phyloP scores from a whole-genome alignment of 1,140 invertebrate genomes.

The Drosophila parabipectinata region DNA sequence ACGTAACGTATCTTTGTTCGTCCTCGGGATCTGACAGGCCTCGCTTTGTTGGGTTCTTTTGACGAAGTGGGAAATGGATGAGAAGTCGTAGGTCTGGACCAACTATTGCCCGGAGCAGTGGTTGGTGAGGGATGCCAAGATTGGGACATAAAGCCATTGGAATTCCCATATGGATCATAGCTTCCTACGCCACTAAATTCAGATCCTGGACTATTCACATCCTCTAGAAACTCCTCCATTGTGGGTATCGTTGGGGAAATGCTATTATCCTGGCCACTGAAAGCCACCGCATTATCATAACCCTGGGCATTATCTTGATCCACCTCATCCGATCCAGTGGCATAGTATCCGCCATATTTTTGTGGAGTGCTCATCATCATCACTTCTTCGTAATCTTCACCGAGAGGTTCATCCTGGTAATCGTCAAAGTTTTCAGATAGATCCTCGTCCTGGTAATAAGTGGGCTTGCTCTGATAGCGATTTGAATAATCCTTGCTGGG shows the following conservation, averaged over 20 bases:
- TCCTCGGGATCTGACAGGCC: conserved; percentile 8
- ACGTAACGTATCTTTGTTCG: conserved; percentile 49
- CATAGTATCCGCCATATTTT: conserved; percentile 25
- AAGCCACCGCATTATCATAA: conserved; percentile 59
- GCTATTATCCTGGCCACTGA: conserved; percentile 55
- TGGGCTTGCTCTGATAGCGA: conserved; percentile 23
- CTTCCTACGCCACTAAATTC: not conserved
- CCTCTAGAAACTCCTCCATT: conserved; percentile 52
- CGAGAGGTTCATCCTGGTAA: conserved; percentile 31
- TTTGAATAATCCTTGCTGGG: conserved; percentile 4
- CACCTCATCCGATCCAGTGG: conserved; percentile 13
- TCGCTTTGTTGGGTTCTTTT: conserved; percentile 16
- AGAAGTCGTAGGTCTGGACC: conserved; percentile 13
- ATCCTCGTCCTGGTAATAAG: conserved; percentile 48
- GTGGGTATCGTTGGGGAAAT: conserved; percentile 41
- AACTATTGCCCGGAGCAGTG: conserved; percentile 8
- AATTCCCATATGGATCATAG: conserved; percentile 35
- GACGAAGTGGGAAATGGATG: conserved; percentile 5
- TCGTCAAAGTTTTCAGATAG: not conserved
- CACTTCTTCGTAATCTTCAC: conserved; percentile 31
- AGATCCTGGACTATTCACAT: conserved; percentile 9
- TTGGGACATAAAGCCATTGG: conserved; percentile 13
- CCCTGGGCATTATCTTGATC: conserved; percentile 29
- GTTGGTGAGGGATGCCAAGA: conserved; percentile 27
- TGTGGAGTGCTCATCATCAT: conserved; percentile 9